phyloP scores from a whole-genome alignment of 2,113 vertebrate genomes.

The Peromyscus californicus region DNA sequence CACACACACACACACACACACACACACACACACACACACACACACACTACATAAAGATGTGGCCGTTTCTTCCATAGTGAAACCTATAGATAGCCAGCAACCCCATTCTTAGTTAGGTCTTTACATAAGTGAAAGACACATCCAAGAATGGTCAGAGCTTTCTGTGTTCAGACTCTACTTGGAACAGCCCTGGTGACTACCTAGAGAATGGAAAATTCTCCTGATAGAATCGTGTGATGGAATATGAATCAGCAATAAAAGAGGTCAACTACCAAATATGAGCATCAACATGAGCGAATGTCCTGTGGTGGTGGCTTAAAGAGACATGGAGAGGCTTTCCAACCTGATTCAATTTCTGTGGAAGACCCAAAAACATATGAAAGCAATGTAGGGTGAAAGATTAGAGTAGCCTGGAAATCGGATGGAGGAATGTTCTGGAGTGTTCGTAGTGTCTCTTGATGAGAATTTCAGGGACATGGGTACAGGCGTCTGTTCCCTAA shows the following conservation, averaged over 20 bases:
- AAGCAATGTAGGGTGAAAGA: neutral
- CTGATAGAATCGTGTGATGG: neutral
- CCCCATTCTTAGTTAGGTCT: neutral
- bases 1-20: neutral
- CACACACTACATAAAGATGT: neutral
- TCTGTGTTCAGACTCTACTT: neutral
- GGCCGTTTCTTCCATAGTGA: conserved; percentile 26
- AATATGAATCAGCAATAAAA: neutral
- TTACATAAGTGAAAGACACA: conserved; percentile 18
- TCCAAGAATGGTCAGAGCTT: neutral
- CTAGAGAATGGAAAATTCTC: conserved; percentile 28
- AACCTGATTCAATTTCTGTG: neutral
- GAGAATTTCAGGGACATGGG: neutral
- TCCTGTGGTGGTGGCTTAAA: neutral
- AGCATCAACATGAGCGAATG: neutral
- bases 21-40: neutral
- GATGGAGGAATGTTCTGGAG: neutral
- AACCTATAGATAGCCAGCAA: neutral
- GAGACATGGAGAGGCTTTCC: neutral
- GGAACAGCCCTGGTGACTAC: neutral
- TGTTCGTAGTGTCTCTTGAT: neutral
- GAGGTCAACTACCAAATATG: neutral
- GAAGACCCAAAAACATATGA: neutral
- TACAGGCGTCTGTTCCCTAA: neutral
- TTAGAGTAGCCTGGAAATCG: neutral